A percentile compares a stretch with the other conserved stretches of the same genome.
Evolutionary conservation across 2,888 invertebrate species (phyloP).

Genomic region (Dryococelus australis): DNA sequence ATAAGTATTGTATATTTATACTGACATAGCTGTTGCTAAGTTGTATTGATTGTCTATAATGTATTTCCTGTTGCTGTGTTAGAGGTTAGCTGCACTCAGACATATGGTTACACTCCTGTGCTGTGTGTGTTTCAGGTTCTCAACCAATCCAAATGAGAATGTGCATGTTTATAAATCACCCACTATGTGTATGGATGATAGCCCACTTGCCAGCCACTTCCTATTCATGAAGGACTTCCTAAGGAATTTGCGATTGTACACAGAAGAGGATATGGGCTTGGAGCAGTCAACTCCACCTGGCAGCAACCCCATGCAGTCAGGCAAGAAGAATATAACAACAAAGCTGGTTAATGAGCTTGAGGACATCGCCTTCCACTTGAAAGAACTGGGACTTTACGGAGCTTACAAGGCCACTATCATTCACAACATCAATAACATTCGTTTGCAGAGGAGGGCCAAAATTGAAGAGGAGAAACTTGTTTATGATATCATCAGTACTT

Average conservation of each 20-base stretch:
- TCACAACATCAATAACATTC: slow-evolving; percentile 69
- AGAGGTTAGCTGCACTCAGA: too few relatives aligned
- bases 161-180: slow-evolving; percentile 50
- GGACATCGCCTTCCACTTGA: slow-evolving; percentile 62
- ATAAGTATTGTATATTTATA: too few relatives aligned
- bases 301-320: background rate
- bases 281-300: background rate
- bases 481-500: background rate
- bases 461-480: slow-evolving; percentile 32
- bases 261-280: background rate
- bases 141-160: slow-evolving; percentile 61
- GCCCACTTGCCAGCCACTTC: background rate
- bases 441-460: slow-evolving; percentile 63
- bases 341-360: slow-evolving; percentile 60
- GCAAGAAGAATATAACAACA: slow-evolving; percentile 52
- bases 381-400: slow-evolving; percentile 66
- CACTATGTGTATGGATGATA: background rate
- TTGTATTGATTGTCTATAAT: too few relatives aligned
- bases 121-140: slow-evolving; percentile 56
- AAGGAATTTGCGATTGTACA: background rate
- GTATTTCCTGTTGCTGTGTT: background rate
- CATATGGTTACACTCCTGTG: background rate
- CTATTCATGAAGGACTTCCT: background rate
- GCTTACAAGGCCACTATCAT: slow-evolving; percentile 66
- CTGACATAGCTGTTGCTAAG: too few relatives aligned